Percentiles rank a stretch among this genome's conserved stretches.
Conservation (phyloP, 2,797 vertebrate genomes). For the Hoplostethus atlanticus region DNA sequence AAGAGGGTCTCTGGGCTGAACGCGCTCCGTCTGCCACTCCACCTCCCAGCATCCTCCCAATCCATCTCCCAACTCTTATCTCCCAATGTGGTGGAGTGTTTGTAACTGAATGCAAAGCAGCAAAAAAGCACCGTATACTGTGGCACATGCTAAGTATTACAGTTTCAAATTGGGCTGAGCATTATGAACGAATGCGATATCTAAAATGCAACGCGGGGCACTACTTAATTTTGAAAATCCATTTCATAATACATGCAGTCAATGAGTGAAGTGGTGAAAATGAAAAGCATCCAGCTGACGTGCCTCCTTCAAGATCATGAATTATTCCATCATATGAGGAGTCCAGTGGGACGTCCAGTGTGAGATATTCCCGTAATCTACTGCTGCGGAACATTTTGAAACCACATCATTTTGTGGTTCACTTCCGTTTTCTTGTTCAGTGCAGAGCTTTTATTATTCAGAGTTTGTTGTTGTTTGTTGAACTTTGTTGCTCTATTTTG, state of each 20-base stretch:
- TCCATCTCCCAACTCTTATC: constrained; percentile 17
- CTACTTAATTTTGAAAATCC: neutral
- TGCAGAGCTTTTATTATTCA: neutral
- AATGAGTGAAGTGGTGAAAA: neutral
- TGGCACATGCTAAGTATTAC: neutral
- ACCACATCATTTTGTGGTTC: neutral
- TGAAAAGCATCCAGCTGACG: neutral
- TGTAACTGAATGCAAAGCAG: neutral
- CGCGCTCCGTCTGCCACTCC: constrained; percentile 51
- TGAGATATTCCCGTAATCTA: neutral
- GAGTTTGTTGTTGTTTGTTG: neutral
- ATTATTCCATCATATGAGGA: neutral
- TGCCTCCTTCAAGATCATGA: constrained; percentile 9
- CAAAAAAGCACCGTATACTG: neutral
- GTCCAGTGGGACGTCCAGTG: no score
- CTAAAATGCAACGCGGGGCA: neutral
- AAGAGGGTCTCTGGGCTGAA: constrained; percentile 49
- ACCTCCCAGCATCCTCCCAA: constrained; percentile 6
- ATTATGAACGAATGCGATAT: neutral
- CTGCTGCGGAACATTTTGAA: constrained; percentile 1
- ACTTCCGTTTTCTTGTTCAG: constrained; percentile 20
- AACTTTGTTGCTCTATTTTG: neutral
- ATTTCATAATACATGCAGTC: constrained; percentile 18
- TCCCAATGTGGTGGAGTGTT: neutral
- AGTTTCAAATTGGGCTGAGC: neutral